Evolutionary conservation across 2,113 vertebrate genomes (phyloP), one percentile per base, ranked within the genome.

Genomic region (Platichthys stellatus): DNA sequence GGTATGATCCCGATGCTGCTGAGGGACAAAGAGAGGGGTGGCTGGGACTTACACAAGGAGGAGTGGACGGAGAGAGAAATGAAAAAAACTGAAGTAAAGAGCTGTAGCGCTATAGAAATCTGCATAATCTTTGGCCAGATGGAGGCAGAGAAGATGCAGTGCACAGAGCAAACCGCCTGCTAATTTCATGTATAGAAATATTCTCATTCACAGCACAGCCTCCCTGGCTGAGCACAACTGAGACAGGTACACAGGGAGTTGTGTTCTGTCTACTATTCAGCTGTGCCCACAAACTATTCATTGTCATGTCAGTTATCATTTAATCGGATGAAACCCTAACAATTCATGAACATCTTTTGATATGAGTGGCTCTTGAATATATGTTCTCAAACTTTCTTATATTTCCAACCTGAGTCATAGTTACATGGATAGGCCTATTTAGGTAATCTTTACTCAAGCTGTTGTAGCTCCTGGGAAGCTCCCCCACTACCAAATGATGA

Each of bases 1-100:
- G 86, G 54, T 10, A 49, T 71, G 80, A 87, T 79, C 65, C 76
- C 63, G 57, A 17, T 72, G 54, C 72, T 47, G 62, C 56, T 23
- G 40, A 72, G 76, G 63, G 64, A 78, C 35, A 49, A 57, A 65
- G 51, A 59, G 58, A 64, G 56, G 11, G 56, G 11, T 66, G 74
- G 63, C 69, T 56, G 49, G 26, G 14, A 35, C 54, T 45, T 20
- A n/a, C 15, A 12, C n/a, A 53, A 76, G 17, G 51, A 43, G 47
- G 18, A 26, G 35, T 59, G 21, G 59, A 54, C 28, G 54, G 12
- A 51, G 10, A 49, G 21, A 47, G 17, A 66, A 70, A 70, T 43
- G 54, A 18, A 24, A 8, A 73, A 67, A 74, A 26, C 3, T 40
- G 14, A 70, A n/a, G 28, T 31, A 31, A 45, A 18, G 28, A 38